Conservation (phyloP, 53 echinoderm and acorn worm genomes). For the Apostichopus leukothele region DNA sequence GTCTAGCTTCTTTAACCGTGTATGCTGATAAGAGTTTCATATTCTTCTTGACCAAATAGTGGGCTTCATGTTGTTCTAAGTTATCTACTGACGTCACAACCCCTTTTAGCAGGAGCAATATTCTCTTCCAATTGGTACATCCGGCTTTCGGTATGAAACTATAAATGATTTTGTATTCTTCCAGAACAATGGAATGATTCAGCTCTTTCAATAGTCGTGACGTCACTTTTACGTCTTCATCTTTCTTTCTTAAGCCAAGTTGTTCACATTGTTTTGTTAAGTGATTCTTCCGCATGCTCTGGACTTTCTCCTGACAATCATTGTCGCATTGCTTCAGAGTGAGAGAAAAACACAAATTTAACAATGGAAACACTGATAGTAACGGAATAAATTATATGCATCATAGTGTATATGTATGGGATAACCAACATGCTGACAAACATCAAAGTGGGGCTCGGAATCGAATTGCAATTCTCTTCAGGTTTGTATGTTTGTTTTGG, state of each 20-base stretch:
- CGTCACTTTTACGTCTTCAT: not conserved
- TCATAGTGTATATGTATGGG: no score
- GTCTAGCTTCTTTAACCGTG: slow-evolving; percentile 43
- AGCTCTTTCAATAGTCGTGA: slow-evolving; percentile 36
- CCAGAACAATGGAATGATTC: slow-evolving; percentile 6
- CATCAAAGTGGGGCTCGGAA: no score
- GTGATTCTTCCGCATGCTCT: not conserved
- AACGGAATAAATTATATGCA: no score
- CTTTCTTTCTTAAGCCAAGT: not conserved
- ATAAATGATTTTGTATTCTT: slow-evolving; percentile 17
- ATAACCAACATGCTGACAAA: no score
- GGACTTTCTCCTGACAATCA: slow-evolving; percentile 13
- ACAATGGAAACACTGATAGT: no score
- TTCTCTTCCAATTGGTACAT: slow-evolving; percentile 41
- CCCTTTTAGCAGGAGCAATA: slow-evolving; percentile 34
- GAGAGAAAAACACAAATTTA: not conserved
- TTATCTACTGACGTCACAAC: not conserved
- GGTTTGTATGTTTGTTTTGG: no score
- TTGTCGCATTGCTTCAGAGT: slow-evolving; percentile 1
- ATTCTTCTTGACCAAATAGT: slow-evolving; percentile 15
- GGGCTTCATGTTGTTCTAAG: slow-evolving; percentile 47
- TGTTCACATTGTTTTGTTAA: not conserved
- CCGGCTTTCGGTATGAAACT: slow-evolving; percentile 35
- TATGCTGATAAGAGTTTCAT: slow-evolving; percentile 51
- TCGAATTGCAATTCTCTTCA: no score